Percentiles rank a stretch among this genome's conserved stretches.
phyloP scores from a whole-genome alignment of 2,888 invertebrate species.

The Dryococelus australis region DNA sequence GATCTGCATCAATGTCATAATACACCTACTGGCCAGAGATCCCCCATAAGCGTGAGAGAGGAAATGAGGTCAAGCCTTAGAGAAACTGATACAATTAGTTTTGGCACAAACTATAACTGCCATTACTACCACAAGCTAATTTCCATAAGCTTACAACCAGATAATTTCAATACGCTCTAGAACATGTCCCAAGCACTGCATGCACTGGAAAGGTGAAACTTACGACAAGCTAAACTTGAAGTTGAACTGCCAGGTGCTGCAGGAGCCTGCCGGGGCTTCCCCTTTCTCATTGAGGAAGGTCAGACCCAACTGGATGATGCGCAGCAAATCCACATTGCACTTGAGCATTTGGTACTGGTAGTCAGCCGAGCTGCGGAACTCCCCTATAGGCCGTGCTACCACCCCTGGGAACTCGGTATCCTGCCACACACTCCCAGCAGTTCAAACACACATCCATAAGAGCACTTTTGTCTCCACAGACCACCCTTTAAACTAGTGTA shows the following conservation, averaged over 20 bases:
- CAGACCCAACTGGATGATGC: conserved; percentile 95
- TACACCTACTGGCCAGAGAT: no score
- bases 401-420: conserved; percentile 99
- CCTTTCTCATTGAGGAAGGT: conserved; percentile 98
- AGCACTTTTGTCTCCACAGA: no score
- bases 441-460: no score
- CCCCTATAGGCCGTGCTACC: conserved; percentile 97
- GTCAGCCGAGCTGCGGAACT: conserved; percentile 89
- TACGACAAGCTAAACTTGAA: conserved; percentile 97
- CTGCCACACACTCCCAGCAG: conserved; percentile 55
- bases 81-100: no score
- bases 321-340: conserved; percentile 96
- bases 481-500: no score
- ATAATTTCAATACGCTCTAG: no score
- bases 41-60: no score
- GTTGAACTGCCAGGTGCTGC: conserved; percentile 99
- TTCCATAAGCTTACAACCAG: no score
- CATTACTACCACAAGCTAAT: no score
- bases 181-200: background rate
- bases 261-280: conserved; percentile 85
- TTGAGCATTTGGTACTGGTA: conserved; percentile 91
- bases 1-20: no score
- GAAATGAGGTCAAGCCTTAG: no score
- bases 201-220: conserved; percentile 58
- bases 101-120: no score